A percentile compares a stretch with the other conserved stretches of the same genome.
These are phyloP conservation scores for Eilema caniola DNA, from an alignment of 2,888 invertebrate genomes.

Conservation along the genomic window DNA sequence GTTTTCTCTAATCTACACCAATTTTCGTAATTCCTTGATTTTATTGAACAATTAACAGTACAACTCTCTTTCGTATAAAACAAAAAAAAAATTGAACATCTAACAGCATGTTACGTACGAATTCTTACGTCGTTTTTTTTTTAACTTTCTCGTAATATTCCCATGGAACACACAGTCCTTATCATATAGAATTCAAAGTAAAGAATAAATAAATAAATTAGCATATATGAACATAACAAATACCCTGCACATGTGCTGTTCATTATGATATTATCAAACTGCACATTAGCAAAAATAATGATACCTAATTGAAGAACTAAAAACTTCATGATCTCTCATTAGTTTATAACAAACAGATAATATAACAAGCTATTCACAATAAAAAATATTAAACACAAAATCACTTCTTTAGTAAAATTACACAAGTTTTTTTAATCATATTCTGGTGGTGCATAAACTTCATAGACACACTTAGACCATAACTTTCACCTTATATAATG, in stretches of 20 bases:
- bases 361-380: background rate
- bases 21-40: background rate
- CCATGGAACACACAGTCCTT: background rate
- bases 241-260: no score
- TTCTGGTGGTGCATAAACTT: background rate
- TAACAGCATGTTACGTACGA: constrained; percentile 36
- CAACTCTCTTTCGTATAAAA: background rate
- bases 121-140: constrained; percentile 8
- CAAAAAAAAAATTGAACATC: constrained; percentile 13
- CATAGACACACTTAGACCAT: constrained; percentile 25
- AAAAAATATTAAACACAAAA: background rate
- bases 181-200: background rate
- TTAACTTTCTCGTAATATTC: constrained; percentile 28
- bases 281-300: background rate
- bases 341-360: background rate
- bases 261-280: no score
- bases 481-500: constrained; percentile 46
- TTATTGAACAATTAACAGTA: background rate
- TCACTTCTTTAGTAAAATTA: background rate
- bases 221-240: background rate
- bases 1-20: background rate
- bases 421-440: background rate
- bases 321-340: background rate
- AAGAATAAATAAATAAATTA: background rate
- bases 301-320: background rate